Evolutionary conservation across 2,888 invertebrate genomes (phyloP).

Genomic region (Cosmorhoe ocellata): DNA sequence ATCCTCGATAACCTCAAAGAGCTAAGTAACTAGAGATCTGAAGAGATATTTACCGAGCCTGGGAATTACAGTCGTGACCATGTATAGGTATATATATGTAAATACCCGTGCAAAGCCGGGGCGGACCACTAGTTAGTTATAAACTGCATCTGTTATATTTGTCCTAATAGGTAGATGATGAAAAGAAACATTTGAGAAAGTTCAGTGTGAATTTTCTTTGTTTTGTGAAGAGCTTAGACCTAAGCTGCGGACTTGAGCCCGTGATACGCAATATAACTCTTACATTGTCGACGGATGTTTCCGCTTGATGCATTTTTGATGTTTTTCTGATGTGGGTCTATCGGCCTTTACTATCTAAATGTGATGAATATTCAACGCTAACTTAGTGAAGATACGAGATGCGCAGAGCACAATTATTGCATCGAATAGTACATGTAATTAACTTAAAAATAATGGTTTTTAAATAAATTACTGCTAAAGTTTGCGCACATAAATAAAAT

Average conservation of each 20-base stretch:
- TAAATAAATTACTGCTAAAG: too few relatives aligned
- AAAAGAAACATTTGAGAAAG: too few relatives aligned
- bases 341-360: conserved; percentile 79
- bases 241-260: conserved; percentile 46
- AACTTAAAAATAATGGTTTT: too few relatives aligned
- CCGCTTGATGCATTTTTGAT: conserved; percentile 83
- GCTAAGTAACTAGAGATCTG: too few relatives aligned
- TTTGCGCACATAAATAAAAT: too few relatives aligned
- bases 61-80: too few relatives aligned
- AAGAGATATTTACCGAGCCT: too few relatives aligned
- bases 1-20: too few relatives aligned
- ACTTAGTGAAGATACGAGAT: conserved; percentile 64
- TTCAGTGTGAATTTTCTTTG: conserved; percentile 21
- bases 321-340: conserved; percentile 83
- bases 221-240: conserved; percentile 30
- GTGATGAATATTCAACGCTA: conserved; percentile 80
- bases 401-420: conserved; percentile 20
- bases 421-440: background rate
- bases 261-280: conserved; percentile 72
- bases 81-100: too few relatives aligned
- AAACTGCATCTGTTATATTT: background rate
- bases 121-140: too few relatives aligned
- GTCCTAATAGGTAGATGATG: too few relatives aligned
- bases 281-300: conserved; percentile 76
- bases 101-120: too few relatives aligned